Evolutionary conservation across 2,113 vertebrate species (phyloP).

Genomic region (Laticauda laticaudata): DNA sequence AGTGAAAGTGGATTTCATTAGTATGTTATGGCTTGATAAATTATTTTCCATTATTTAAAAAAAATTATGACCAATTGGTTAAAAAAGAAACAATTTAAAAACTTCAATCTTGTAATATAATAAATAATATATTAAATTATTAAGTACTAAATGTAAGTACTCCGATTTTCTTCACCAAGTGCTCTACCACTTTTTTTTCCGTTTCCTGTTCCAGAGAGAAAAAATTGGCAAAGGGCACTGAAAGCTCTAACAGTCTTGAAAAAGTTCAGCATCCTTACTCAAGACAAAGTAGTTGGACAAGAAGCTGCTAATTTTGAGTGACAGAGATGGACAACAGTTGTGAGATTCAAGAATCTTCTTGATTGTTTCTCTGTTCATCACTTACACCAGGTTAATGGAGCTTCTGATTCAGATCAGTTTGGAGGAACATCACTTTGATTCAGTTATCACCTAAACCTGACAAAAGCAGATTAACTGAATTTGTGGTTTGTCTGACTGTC

Average conservation of each 20-base stretch:
- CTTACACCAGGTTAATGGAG: background rate
- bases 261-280: background rate
- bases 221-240: background rate
- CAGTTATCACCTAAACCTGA: background rate
- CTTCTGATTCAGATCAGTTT: background rate
- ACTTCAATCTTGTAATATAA: background rate
- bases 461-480: background rate
- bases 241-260: background rate
- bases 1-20: constrained; percentile 27
- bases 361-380: background rate
- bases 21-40: constrained; percentile 26
- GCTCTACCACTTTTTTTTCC: background rate
- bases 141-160: background rate
- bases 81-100: background rate
- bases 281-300: background rate
- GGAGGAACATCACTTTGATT: background rate
- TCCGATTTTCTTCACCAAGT: background rate
- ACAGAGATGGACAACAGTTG: background rate
- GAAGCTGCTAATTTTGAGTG: background rate
- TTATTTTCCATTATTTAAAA: constrained; percentile 31
- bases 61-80: constrained; percentile 1
- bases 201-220: background rate
- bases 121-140: background rate
- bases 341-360: background rate
- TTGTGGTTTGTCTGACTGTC: background rate